phyloP scores from a whole-genome alignment of 2,888 invertebrate species.

The Stenolophus ochropezus region DNA sequence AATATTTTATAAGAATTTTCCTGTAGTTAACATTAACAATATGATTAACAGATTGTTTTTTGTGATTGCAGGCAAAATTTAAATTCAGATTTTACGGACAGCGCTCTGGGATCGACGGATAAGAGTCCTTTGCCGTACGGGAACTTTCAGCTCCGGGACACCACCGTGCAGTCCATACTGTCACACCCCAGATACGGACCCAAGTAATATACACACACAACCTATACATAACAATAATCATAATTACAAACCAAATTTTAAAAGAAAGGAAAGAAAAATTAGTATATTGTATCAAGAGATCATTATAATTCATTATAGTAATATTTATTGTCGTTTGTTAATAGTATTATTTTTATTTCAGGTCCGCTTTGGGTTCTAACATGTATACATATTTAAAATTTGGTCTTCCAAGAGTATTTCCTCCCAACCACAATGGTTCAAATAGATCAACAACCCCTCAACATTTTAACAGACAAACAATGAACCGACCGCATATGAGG shows the following conservation, averaged over 20 bases:
- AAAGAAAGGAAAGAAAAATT: no score
- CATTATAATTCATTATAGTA: background rate
- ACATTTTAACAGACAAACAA: constrained; percentile 70
- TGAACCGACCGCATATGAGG: constrained; percentile 75
- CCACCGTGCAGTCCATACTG: constrained; percentile 93
- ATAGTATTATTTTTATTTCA: constrained; percentile 66
- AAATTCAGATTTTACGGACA: constrained; percentile 96
- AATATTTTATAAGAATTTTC: background rate
- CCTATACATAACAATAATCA: no score
- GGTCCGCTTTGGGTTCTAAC: constrained; percentile 90
- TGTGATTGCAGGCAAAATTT: constrained; percentile 87
- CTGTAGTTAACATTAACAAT: background rate
- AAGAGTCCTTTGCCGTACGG: constrained; percentile 95
- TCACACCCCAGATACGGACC: constrained; percentile 94
- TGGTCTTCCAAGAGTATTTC: constrained; percentile 92
- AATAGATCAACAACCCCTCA: constrained; percentile 80
- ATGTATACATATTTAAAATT: constrained; percentile 97
- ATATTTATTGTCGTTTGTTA: background rate
- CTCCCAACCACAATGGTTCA: constrained; percentile 86
- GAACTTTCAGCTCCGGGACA: constrained; percentile 94
- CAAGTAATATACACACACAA: constrained; percentile 75
- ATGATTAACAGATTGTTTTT: background rate
- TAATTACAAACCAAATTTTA: no score
- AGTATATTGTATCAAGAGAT: no score
- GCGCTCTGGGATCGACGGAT: constrained; percentile 93